Evolutionary conservation across 1,140 invertebrate species (phyloP), one percentile per base, ranked within the genome.

Genomic region (Paracyclopina nana): DNA sequence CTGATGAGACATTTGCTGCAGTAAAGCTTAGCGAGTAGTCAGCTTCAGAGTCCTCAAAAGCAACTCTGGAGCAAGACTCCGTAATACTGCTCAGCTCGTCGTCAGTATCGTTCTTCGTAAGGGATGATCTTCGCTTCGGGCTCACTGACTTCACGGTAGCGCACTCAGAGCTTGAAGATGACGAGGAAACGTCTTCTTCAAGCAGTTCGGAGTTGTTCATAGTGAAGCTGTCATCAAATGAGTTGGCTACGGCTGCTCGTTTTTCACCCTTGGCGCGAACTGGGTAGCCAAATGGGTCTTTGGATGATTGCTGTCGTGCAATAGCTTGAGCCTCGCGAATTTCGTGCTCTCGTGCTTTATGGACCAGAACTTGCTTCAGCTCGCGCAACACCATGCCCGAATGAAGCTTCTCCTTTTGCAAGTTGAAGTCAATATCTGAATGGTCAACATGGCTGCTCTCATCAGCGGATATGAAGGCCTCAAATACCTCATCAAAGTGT

Each of bases 401-500:
- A 16, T 38, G 34, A 38, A 4, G 18, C 16, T 44, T 24, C 18
- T 44, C 18, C 24, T 44, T 44, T 44, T 44, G n/a, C 24, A 18
- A 14, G 16, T 24, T 22, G 24, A 44, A 20, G 42, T 25, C 2
- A 18, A 5, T 5, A 25, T 44, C 24, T 14, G 42, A 44, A 20
- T 44, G 16, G 5, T 22, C 24, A 18, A 18, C 42, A 2, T 44
- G 14, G 4, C 4, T 22, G 4, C 5, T 12, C 16, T 12, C 42
- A 44, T 44, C 24, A 14, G 16, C 24, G 12, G 16, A 12, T 4
- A 44, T 44, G 14, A 44, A 14, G 24, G 42, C 42, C 42, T 44
- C 42, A 44, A 44, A 44, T n/a, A 44, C 42, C 24, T 44, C 42
- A 20, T 44, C 42, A 44, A 44, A 12, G 3, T 14, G 42, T 44